Evolutionary conservation across 2,113 vertebrate genomes (phyloP).

Genomic region (Limnothrissa miodon): DNA sequence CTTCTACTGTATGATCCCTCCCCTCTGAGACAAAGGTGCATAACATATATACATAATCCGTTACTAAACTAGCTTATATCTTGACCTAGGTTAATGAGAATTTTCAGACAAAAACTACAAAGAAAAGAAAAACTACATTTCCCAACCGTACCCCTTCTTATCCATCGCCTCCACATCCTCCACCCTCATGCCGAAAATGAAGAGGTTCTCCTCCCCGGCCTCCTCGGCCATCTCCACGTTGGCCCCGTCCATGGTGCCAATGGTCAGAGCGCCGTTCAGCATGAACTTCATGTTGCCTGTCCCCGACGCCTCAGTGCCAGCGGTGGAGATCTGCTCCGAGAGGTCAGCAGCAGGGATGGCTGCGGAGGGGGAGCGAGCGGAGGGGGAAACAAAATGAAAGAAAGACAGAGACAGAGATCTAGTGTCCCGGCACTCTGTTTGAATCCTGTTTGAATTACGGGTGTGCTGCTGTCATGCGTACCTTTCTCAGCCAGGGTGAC

Average conservation of each 20-base stretch:
- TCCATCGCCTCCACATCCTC: conserved; percentile 84
- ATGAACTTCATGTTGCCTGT: conserved; percentile 97
- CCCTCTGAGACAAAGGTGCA: no score
- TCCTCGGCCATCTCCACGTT: conserved; percentile 94
- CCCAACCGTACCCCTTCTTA: conserved; percentile 70
- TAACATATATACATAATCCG: no score
- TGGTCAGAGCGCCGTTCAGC: conserved; percentile 88
- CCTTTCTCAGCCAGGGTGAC: conserved; percentile 91
- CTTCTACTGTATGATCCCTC: background rate
- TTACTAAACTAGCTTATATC: no score
- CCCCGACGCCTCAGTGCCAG: conserved; percentile 89
- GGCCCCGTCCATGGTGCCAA: conserved; percentile 92
- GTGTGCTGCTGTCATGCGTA: conserved; percentile 39
- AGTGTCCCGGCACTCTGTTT: background rate
- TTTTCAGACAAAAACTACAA: no score
- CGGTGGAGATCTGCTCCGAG: conserved; percentile 91
- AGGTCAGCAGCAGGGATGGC: conserved; percentile 85
- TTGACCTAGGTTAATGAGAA: no score
- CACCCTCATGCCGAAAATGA: conserved; percentile 91
- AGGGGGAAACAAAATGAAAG: background rate
- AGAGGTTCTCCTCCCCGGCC: conserved; percentile 81
- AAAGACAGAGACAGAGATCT: background rate
- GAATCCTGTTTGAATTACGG: background rate
- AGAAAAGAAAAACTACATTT: background rate
- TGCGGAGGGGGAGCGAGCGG: conserved; percentile 44